Evolutionary conservation across 2,113 vertebrate genomes (phyloP).

Genomic region (Mustela nigripes): DNA sequence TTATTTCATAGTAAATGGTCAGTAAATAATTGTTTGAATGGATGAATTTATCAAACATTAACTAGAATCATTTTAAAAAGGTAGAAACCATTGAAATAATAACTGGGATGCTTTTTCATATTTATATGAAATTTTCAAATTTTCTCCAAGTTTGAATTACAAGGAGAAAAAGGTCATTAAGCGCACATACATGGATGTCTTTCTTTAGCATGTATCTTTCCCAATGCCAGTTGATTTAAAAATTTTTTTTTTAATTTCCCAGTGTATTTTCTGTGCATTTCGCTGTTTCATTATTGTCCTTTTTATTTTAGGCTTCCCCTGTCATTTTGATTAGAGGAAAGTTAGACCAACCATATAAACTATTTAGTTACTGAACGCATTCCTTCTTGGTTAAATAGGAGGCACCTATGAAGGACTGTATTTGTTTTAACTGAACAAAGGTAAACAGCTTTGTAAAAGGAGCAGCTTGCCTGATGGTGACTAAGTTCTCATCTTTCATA

Average conservation of each 20-base stretch:
- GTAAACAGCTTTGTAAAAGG: slow-evolving; percentile 6
- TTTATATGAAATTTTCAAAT: background rate
- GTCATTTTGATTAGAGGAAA: slow-evolving; percentile 44
- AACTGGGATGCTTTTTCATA: background rate
- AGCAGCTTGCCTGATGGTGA: background rate
- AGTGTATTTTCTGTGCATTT: background rate
- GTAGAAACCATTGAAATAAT: slow-evolving; percentile 16
- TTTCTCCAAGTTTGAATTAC: background rate
- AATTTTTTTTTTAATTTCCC: background rate
- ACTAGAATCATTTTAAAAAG: background rate
- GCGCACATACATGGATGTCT: background rate
- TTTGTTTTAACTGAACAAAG: slow-evolving; percentile 65
- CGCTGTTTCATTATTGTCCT: background rate
- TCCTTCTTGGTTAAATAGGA: slow-evolving; percentile 46
- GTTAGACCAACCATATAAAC: background rate
- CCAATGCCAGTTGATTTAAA: background rate
- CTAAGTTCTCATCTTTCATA: background rate
- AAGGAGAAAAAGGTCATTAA: slow-evolving; percentile 24
- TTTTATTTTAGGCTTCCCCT: slow-evolving; percentile 44
- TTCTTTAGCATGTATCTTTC: background rate
- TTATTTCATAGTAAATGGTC: background rate
- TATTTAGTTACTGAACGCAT: background rate
- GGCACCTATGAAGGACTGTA: background rate
- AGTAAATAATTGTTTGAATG: background rate
- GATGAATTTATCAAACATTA: background rate